Evolutionary conservation across 2,797 vertebrate genomes (phyloP).

Genomic region (Cyclopterus lumpus): DNA sequence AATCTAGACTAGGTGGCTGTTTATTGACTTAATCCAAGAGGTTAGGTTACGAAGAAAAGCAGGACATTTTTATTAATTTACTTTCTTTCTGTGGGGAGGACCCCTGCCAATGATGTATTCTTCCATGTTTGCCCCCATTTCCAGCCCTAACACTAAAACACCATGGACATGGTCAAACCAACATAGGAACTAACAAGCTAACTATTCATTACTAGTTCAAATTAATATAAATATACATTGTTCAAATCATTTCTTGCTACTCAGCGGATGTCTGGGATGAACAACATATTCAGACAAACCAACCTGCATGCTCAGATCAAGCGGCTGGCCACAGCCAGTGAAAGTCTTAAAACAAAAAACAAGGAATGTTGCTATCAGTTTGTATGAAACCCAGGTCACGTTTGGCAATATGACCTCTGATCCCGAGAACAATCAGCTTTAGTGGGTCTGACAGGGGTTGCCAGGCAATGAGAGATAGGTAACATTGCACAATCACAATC

Average conservation of each 20-base stretch:
- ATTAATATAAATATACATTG: neutral
- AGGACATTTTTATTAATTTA: neutral
- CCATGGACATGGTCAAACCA: neutral
- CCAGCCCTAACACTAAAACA: neutral
- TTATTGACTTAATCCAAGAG: neutral
- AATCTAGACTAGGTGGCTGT: no score
- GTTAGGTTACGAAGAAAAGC: neutral
- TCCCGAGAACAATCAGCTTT: slow-evolving; percentile 17
- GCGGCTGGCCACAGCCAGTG: neutral
- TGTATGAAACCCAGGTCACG: slow-evolving; percentile 10
- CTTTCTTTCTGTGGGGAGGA: no score
- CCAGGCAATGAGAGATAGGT: slow-evolving; percentile 2
- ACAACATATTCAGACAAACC: neutral
- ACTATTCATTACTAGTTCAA: neutral
- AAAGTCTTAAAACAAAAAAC: slow-evolving; percentile 3
- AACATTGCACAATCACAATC: slow-evolving; percentile 10
- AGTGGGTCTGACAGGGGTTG: slow-evolving; percentile 16
- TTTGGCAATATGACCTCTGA: slow-evolving; percentile 59
- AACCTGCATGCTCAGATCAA: slow-evolving; percentile 1
- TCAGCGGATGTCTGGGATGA: neutral
- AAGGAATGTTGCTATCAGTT: slow-evolving; percentile 62
- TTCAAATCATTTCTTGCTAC: neutral
- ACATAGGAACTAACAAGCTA: neutral
- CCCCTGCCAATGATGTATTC: neutral
- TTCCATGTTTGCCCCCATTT: neutral